phyloP scores from a whole-genome alignment of 53 echinoderm and acorn worm species.

The Henricia sp. region DNA sequence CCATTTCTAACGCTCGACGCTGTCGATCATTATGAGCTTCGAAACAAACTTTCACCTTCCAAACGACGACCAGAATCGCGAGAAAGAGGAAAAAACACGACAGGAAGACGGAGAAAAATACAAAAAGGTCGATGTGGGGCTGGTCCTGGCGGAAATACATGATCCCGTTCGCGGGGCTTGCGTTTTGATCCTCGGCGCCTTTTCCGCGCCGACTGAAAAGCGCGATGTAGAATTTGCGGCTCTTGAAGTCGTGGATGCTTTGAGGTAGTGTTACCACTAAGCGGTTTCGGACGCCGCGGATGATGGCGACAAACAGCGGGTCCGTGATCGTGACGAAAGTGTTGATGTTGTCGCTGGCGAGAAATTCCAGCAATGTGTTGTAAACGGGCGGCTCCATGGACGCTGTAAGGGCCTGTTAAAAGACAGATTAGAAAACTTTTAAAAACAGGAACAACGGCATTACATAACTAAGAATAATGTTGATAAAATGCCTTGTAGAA shows the following conservation, averaged over 20 bases:
- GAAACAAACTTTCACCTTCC: conserved; percentile 93
- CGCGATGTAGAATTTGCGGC: conserved; percentile 82
- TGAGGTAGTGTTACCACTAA: conserved; percentile 92
- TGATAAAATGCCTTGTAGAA: too few relatives aligned
- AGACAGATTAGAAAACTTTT: too few relatives aligned
- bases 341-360: conserved; percentile 67
- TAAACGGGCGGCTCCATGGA: conserved; percentile 20
- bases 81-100: conserved; percentile 97
- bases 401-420: background rate
- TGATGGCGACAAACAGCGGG: conserved; percentile 74
- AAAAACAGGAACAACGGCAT: too few relatives aligned
- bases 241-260: conserved; percentile 72
- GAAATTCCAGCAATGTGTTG: conserved; percentile 4
- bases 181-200: background rate
- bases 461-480: too few relatives aligned
- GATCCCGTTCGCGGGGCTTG: conserved; percentile 80
- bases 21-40: conserved; percentile 84
- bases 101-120: conserved; percentile 99
- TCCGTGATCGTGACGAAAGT: conserved; percentile 85
- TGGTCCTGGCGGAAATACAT: conserved; percentile 96
- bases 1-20: conserved; percentile 83
- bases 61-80: conserved; percentile 87
- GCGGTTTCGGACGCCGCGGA: conserved; percentile 76
- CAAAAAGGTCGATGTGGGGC: conserved; percentile 97
- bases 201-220: conserved; percentile 64